Evolutionary conservation across 2,113 vertebrate species (phyloP).

Genomic region (Haliaeetus leucogaster): DNA sequence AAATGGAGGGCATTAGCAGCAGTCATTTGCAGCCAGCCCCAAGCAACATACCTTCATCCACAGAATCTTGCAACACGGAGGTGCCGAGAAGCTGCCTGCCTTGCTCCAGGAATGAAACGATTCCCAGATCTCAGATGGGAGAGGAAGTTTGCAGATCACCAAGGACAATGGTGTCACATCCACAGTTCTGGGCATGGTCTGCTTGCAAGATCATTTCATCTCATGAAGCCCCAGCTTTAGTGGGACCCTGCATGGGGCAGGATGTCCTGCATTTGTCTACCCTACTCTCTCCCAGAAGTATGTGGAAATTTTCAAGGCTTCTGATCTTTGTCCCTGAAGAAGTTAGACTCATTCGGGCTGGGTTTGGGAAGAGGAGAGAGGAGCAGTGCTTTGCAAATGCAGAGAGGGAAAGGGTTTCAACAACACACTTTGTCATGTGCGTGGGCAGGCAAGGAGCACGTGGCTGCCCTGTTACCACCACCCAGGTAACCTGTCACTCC

Average conservation of each 20-base stretch:
- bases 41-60: neutral
- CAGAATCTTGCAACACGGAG: neutral
- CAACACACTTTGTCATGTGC: accelerated
- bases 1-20: neutral
- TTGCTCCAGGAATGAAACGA: neutral
- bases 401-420: neutral
- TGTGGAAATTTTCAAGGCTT: neutral
- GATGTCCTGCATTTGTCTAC: neutral
- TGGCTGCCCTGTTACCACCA: neutral
- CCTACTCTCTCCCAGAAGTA: neutral
- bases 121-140: neutral
- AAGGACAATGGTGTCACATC: neutral
- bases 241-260: neutral
- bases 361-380: neutral
- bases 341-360: neutral
- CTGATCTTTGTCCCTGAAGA: neutral
- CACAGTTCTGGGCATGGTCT: neutral
- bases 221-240: neutral
- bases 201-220: neutral
- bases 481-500: neutral
- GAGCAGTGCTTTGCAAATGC: neutral
- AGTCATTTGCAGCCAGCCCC: neutral
- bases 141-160: neutral
- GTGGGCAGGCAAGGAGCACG: neutral
- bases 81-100: neutral